Conservation (phyloP, 2,113 vertebrate genomes). For the Gallinago undulata region DNA sequence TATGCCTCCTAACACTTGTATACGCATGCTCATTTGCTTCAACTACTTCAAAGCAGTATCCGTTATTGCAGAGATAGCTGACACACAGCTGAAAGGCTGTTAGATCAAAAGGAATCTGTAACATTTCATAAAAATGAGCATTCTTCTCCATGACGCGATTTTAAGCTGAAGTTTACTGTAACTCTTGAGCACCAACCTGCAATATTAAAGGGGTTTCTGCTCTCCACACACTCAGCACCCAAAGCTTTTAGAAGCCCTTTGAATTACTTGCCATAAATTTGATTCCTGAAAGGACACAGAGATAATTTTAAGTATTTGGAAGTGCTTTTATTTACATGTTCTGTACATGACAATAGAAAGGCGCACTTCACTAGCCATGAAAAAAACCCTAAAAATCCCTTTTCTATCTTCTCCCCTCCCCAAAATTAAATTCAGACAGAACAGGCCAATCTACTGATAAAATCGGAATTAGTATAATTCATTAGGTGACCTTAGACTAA, state of each 20-base stretch:
- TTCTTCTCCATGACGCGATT: background rate
- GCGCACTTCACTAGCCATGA: background rate
- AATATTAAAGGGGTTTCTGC: background rate
- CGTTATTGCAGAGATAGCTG: background rate
- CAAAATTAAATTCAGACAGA: background rate
- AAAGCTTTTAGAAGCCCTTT: background rate
- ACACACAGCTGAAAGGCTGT: background rate
- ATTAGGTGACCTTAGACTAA: background rate
- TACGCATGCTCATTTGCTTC: background rate
- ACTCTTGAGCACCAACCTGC: background rate
- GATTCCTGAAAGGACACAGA: background rate
- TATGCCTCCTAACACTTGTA: background rate
- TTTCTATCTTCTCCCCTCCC: background rate
- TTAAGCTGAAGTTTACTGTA: background rate
- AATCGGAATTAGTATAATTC: background rate
- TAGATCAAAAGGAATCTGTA: background rate
- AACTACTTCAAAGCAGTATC: background rate
- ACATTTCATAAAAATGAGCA: background rate
- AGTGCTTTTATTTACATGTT: background rate
- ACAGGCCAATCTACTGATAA: background rate
- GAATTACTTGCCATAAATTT: background rate
- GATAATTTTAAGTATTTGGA: background rate
- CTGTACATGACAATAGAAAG: background rate
- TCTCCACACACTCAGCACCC: background rate
- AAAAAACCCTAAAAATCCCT: too few species aligned